These are phyloP conservation scores for Heteropelma amictum DNA, from an alignment of 2,888 invertebrate genomes.

Conservation along the genomic window DNA sequence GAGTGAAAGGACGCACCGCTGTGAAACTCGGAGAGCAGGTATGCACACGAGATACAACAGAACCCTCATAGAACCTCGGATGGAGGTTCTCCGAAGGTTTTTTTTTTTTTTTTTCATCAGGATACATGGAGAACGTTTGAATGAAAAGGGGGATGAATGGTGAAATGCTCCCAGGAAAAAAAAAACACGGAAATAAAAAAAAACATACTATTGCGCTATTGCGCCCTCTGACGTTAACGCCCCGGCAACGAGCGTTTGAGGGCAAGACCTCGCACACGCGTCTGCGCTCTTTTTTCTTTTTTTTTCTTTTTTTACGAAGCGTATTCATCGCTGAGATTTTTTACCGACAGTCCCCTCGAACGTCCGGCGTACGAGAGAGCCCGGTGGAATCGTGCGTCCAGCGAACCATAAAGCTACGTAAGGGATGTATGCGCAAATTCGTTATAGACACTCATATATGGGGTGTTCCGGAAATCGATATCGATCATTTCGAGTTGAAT, in stretches of 20 bases:
- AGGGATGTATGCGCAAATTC: not conserved
- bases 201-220: constrained; percentile 31
- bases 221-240: not conserved
- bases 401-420: constrained; percentile 4
- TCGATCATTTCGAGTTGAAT: too few species aligned
- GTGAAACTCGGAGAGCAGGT: constrained; percentile 4
- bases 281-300: constrained; percentile 3
- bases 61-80: constrained; percentile 19
- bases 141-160: constrained; percentile 46
- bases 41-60: constrained; percentile 22
- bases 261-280: constrained; percentile 21
- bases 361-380: not conserved
- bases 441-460: not conserved
- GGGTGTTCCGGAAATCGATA: too few species aligned
- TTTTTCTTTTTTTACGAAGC: constrained; percentile 32
- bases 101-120: not conserved
- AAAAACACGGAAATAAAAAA: too few species aligned
- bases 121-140: constrained; percentile 29
- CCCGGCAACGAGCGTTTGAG: constrained; percentile 15
- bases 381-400: constrained; percentile 15
- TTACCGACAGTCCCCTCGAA: constrained; percentile 35
- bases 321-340: constrained; percentile 42
- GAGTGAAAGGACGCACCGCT: constrained; percentile 38
- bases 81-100: constrained; percentile 3
- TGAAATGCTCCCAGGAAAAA: constrained; percentile 32